phyloP scores from a whole-genome alignment of 1,140 invertebrate species.

The Triops cancriformis region DNA sequence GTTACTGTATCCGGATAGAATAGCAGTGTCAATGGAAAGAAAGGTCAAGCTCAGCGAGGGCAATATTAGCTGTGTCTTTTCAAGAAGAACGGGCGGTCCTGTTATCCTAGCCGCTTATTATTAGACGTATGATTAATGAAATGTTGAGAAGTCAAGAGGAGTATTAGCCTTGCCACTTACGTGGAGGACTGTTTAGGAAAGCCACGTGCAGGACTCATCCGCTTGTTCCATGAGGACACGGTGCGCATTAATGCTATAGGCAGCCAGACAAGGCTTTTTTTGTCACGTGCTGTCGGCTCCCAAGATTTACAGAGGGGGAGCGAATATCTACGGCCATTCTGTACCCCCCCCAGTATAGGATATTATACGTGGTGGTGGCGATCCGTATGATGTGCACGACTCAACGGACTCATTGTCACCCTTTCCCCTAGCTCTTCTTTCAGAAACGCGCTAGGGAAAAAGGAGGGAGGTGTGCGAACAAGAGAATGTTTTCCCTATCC shows the following conservation, averaged over 20 bases:
- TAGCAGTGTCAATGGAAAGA: not conserved
- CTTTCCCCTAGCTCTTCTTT: not conserved
- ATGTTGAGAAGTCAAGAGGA: not conserved
- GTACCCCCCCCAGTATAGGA: not conserved
- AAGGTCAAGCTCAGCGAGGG: not conserved
- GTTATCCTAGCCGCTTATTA: not conserved
- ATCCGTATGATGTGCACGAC: slow-evolving; percentile 10
- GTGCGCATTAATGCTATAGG: not conserved
- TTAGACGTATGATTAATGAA: slow-evolving; percentile 6
- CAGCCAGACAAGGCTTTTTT: not conserved
- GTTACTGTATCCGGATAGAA: not conserved
- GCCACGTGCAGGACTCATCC: slow-evolving; percentile 2
- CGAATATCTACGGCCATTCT: not conserved
- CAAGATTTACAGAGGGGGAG: slow-evolving; percentile 2
- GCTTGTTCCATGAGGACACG: not conserved
- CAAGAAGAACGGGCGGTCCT: not conserved
- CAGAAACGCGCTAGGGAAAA: not conserved
- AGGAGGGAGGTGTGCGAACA: not conserved
- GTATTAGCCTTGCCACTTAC: slow-evolving; percentile 10
- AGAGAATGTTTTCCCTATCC: slow-evolving; percentile 10
- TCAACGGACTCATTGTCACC: slow-evolving; percentile 9
- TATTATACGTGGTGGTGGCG: slow-evolving; percentile 12
- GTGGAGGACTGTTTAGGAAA: not conserved
- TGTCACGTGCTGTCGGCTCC: slow-evolving; percentile 3
- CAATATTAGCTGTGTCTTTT: slow-evolving; percentile 6